Conservation (phyloP, 2,797 vertebrate species). For the Cuniculus paca region DNA sequence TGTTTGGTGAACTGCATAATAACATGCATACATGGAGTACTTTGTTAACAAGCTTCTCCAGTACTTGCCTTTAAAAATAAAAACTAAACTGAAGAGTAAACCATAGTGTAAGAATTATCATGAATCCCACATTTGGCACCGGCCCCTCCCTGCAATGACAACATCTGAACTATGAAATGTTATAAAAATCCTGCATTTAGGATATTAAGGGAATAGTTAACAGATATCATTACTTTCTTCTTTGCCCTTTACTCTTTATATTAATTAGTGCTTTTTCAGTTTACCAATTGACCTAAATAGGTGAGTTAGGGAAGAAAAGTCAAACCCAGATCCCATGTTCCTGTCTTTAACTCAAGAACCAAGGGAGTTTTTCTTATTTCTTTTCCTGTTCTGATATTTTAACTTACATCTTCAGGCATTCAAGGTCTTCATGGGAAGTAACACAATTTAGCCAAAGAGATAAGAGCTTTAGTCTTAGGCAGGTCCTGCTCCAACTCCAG, state of each 20-base stretch:
- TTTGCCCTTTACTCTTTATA: neutral
- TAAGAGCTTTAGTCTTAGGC: neutral
- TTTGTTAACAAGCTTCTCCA: neutral
- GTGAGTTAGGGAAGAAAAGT: neutral
- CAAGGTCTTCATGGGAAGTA: neutral
- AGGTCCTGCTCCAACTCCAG: neutral
- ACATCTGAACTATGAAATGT: neutral
- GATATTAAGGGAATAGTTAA: neutral
- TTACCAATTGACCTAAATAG: conserved; percentile 31
- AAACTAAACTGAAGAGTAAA: neutral
- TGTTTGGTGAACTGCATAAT: neutral
- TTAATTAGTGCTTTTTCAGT: neutral
- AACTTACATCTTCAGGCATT: neutral
- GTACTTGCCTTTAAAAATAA: neutral
- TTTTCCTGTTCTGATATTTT: neutral
- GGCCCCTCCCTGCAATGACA: neutral
- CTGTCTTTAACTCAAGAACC: neutral
- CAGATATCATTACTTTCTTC: neutral
- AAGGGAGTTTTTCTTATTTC: neutral
- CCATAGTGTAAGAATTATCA: neutral
- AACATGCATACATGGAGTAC: neutral
- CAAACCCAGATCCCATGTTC: neutral
- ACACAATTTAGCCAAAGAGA: neutral
- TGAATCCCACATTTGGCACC: neutral
- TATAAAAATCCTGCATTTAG: neutral